These are phyloP conservation scores for Misgurnus anguillicaudatus DNA, from an alignment of 2,113 vertebrate genomes.

Conservation along the genomic window DNA sequence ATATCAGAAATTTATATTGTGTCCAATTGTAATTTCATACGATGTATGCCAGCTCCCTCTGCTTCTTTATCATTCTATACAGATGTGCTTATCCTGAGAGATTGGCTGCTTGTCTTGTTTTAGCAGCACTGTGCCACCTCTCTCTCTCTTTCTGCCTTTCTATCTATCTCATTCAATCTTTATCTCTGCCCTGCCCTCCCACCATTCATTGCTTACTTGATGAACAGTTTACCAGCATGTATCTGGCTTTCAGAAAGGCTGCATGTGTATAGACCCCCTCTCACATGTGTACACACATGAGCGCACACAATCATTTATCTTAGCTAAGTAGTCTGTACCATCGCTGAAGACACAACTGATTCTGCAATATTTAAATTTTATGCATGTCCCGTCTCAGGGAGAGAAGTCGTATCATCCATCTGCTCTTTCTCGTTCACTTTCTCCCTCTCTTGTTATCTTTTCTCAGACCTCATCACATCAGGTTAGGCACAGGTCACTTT, in stretches of 20 bases:
- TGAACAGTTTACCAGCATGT: too few species aligned
- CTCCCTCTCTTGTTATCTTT: neutral
- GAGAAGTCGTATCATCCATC: conserved; percentile 27
- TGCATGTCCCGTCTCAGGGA: conserved; percentile 15
- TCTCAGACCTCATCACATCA: neutral
- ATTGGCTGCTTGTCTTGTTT: conserved; percentile 34
- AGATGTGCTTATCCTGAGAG: conserved; percentile 33
- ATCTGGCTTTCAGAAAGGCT: too few species aligned
- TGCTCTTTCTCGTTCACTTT: conserved; percentile 5
- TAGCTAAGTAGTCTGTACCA: conserved; percentile 11
- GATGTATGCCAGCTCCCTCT: neutral
- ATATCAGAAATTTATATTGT: neutral
- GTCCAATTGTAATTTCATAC: neutral
- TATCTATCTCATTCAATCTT: neutral
- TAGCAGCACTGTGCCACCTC: conserved; percentile 7
- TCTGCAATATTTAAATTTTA: conserved; percentile 40
- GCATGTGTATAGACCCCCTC: too few species aligned
- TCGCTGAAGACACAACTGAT: conserved; percentile 23
- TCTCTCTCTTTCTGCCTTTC: neutral
- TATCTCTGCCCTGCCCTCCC: neutral
- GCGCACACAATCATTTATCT: conserved; percentile 7
- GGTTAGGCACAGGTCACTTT: neutral
- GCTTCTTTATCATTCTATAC: conserved; percentile 40
- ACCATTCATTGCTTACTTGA: neutral
- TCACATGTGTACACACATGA: too few species aligned